Percentiles rank a stretch among this genome's conserved stretches.
phyloP scores from a whole-genome alignment of 2,113 vertebrate genomes.

The Sander lucioperca region DNA sequence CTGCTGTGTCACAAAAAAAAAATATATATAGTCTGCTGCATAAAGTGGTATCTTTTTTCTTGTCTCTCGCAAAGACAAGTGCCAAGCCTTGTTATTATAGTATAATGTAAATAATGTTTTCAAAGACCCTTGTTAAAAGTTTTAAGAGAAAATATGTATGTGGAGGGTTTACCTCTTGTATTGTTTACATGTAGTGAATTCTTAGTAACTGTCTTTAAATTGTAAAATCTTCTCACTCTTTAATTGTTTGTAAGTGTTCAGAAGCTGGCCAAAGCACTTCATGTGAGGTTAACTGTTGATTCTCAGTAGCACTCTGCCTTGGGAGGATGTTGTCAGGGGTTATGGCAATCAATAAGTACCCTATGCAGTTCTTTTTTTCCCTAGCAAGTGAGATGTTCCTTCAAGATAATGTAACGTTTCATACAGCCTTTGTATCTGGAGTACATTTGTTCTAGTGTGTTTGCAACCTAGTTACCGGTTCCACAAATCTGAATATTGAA shows the following conservation, averaged over 20 bases:
- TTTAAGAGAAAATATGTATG: constrained; percentile 91
- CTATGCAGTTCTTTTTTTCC: constrained; percentile 64
- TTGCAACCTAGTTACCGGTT: constrained; percentile 19
- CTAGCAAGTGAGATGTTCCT: constrained; percentile 48
- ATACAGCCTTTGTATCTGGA: constrained; percentile 53
- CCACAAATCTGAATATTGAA: constrained; percentile 39
- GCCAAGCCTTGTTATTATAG: constrained; percentile 95
- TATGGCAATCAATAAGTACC: constrained; percentile 72
- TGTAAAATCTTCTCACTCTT: constrained; percentile 70
- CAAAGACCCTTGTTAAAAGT: constrained; percentile 89
- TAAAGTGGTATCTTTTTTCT: constrained; percentile 28
- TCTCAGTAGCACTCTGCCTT: constrained; percentile 68
- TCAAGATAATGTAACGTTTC: constrained; percentile 46
- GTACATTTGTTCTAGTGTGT: constrained; percentile 27
- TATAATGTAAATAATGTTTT: constrained; percentile 95
- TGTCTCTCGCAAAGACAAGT: constrained; percentile 87
- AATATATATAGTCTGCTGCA: constrained; percentile 38
- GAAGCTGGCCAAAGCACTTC: constrained; percentile 75
- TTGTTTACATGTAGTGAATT: constrained; percentile 94
- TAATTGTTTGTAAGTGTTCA: constrained; percentile 56
- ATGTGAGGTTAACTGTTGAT: constrained; percentile 67
- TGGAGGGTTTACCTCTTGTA: constrained; percentile 91
- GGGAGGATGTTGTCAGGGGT: constrained; percentile 43
- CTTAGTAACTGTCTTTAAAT: constrained; percentile 83
- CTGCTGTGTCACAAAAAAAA: constrained; percentile 50